Percentiles rank a stretch among this genome's conserved stretches.
Conservation (phyloP, 1,140 invertebrate species). For the Drosophila miranda region DNA sequence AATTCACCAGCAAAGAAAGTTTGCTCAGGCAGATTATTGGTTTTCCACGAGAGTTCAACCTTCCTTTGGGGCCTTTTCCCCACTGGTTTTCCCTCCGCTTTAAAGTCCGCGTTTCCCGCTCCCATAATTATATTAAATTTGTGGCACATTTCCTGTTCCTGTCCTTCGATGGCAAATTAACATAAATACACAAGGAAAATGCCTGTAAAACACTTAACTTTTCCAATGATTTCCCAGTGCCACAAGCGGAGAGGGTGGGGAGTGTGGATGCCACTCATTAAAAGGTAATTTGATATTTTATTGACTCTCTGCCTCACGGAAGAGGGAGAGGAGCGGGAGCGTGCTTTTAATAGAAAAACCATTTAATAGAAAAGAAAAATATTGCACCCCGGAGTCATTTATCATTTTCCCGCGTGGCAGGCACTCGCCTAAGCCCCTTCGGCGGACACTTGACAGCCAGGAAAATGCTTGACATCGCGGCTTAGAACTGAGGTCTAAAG, state of each 20-base stretch:
- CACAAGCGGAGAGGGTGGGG: neutral
- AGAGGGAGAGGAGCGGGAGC: too few species aligned
- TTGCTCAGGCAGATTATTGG: conserved; percentile 63
- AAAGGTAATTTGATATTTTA: conserved; percentile 62
- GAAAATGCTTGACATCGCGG: conserved; percentile 1
- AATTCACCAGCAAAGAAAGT: conserved; percentile 31
- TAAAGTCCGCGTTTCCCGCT: conserved; percentile 27
- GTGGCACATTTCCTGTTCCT: conserved; percentile 37
- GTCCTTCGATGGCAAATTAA: conserved; percentile 18
- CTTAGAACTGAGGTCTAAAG: conserved; percentile 6
- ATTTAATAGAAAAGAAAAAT: conserved; percentile 12
- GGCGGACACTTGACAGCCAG: conserved; percentile 11
- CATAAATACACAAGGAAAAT: conserved; percentile 31
- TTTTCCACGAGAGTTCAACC: conserved; percentile 37
- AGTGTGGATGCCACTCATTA: conserved; percentile 43
- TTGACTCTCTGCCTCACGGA: conserved; percentile 25
- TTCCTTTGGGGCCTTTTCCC: neutral
- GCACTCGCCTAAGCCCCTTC: conserved; percentile 1
- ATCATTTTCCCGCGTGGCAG: conserved; percentile 19
- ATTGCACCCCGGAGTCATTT: conserved; percentile 24
- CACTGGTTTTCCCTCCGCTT: conserved; percentile 2
- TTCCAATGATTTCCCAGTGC: conserved; percentile 8
- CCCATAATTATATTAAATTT: conserved; percentile 72
- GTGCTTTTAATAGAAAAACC: neutral
- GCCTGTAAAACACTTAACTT: conserved; percentile 58